phyloP scores from a whole-genome alignment of 2,888 invertebrate genomes.

The Apodemia duryi region DNA sequence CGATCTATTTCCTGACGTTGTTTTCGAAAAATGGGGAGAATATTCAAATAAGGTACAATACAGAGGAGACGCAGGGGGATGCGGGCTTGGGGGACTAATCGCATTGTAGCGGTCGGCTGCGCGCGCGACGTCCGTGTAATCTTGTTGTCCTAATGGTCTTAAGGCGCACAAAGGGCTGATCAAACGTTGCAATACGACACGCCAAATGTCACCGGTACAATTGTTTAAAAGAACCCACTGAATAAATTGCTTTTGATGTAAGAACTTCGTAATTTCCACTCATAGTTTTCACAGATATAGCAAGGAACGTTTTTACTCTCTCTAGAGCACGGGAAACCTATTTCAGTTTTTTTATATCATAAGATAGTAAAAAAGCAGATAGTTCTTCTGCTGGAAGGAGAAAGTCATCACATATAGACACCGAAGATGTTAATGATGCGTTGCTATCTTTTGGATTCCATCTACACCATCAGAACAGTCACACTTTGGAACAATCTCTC shows the following conservation, averaged over 20 bases:
- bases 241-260: neutral
- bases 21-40: constrained; percentile 21
- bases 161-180: constrained; percentile 69
- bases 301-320: too few species aligned
- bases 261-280: constrained; percentile 1
- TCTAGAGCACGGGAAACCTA: too few species aligned
- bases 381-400: too few species aligned
- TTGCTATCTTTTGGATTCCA: too few species aligned
- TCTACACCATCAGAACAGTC: too few species aligned
- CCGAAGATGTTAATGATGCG: too few species aligned
- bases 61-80: constrained; percentile 35
- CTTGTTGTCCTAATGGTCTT: constrained; percentile 72
- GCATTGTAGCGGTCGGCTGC: constrained; percentile 59
- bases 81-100: constrained; percentile 47
- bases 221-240: neutral
- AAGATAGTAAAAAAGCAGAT: too few species aligned
- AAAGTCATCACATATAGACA: too few species aligned
- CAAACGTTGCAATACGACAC: constrained; percentile 68
- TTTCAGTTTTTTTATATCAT: too few species aligned
- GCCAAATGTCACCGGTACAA: constrained; percentile 60
- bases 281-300: too few species aligned
- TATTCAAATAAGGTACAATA: constrained; percentile 29
- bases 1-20: constrained; percentile 1
- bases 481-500: too few species aligned
- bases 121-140: constrained; percentile 65